phyloP scores from a whole-genome alignment of 37 sponge, comb jelly and placozoan species.

The Sycon ciliatum region DNA sequence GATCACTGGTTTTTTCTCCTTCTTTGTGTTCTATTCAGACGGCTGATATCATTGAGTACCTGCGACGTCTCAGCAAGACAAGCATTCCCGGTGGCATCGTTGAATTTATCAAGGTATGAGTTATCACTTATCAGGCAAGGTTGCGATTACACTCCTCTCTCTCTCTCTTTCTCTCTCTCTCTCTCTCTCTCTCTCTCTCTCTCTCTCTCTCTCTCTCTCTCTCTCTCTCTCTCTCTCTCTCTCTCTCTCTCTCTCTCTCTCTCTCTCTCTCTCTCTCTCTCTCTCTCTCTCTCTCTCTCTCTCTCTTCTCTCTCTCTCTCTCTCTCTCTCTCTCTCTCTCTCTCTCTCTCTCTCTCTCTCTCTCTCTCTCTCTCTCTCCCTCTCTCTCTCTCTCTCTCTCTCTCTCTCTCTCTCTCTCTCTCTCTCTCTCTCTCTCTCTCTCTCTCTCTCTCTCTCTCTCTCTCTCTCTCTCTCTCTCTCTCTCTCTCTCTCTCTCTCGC shows the following conservation, averaged over 20 bases:
- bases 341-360: background rate
- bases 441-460: no score
- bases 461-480: no score
- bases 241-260: background rate
- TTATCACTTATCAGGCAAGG: background rate
- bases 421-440: no score
- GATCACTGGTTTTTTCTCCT: no score
- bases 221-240: background rate
- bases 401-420: no score
- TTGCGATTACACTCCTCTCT: background rate
- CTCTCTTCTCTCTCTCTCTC: background rate
- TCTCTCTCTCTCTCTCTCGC: no score
- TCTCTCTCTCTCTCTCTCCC: background rate
- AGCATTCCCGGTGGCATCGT: conserved; percentile 70
- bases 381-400: no score
- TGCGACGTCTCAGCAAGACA: conserved; percentile 81
- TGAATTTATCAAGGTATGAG: conserved; percentile 66
- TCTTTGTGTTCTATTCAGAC: conserved; percentile 50
- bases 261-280: background rate
- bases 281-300: background rate
- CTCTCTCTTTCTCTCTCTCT: background rate
- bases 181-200: background rate
- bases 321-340: background rate
- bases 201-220: background rate
- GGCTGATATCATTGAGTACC: conserved; percentile 88